Conservation (phyloP, 2,797 vertebrate species). For the Peromyscus eremicus region DNA sequence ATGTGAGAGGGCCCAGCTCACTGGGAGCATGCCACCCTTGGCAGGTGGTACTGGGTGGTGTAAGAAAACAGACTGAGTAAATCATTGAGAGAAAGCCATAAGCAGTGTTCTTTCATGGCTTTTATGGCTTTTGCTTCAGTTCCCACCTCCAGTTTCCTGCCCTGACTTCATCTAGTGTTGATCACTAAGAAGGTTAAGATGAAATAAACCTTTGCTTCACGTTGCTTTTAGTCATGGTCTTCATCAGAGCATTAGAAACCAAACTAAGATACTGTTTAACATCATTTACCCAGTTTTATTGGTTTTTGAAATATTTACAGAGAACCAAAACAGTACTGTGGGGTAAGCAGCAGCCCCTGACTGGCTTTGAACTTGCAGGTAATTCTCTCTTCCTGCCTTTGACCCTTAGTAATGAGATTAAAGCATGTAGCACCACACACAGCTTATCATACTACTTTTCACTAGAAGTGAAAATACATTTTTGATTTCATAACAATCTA, state of each 20-base stretch:
- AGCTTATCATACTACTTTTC: background rate
- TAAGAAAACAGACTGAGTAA: background rate
- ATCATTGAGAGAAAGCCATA: background rate
- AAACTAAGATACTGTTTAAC: background rate
- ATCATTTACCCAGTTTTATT: slow-evolving; percentile 33
- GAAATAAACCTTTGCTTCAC: background rate
- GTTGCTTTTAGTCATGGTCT: background rate
- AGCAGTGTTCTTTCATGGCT: background rate
- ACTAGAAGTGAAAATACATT: background rate
- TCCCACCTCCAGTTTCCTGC: background rate
- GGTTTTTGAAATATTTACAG: slow-evolving; percentile 58
- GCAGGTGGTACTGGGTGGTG: background rate
- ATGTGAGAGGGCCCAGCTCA: background rate
- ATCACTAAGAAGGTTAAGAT: background rate
- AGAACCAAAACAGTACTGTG: background rate
- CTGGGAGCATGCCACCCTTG: background rate
- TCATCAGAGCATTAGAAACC: background rate
- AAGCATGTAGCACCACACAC: background rate
- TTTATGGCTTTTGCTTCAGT: background rate
- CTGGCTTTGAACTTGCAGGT: background rate
- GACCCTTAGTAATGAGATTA: background rate
- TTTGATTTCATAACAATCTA: background rate
- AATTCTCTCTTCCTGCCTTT: background rate
- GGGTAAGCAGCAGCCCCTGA: background rate
- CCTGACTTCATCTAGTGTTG: background rate